Base-by-base conservation (phyloP, 2,113 vertebrate species). In the Sigmodon hispidus region DNA sequence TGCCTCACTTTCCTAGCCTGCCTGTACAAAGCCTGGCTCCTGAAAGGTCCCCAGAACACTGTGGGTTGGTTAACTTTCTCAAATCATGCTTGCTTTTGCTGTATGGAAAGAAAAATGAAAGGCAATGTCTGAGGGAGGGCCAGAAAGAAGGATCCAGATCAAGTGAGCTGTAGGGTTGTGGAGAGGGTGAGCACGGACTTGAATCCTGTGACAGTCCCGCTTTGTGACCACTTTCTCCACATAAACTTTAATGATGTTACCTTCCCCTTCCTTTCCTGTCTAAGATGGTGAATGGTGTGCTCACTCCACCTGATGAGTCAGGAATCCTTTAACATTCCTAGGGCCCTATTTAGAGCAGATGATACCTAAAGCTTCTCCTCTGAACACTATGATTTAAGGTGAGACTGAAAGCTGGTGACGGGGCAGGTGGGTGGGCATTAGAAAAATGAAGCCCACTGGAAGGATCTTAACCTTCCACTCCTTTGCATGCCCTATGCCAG, bases 1-100 rank as follows among this genome's bases (percentile, higher is more conserved):
- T 83, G 94, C 95, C 96, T 97, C 57, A 22, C 94, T 92, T 61
- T 96, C 57, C 50, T 94, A 75, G 86, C 73, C 94, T 93, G 87
- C 92, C 86, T 96, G 63, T 40, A 63, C 76, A 88, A 36, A 97
- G 84, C 84, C 87, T 93, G 89, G 17, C 72, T 77, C 48, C 50
- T 67, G 19, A 55, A 45, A 75, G 29, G 59, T 22, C 73, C 75
- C 87, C 65, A 70, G 79, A 93, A 73, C 76, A 88, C n/a, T 0
- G 0, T 11, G 88, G 36, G 86, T 50, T 90, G 80, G 72, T 67
- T 59, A 77, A 93, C 59, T 89, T 92, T 80, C 89, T 90, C 76
- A 70, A 48, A 45, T 15, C 22, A 59, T 10, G 50, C n/a, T 81
- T 24, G 52, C 52, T 48, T 48, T 93, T 84, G 72, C 21, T 83